Conservation (phyloP, 2,797 vertebrate species). For the Linurgus olivaceus region DNA sequence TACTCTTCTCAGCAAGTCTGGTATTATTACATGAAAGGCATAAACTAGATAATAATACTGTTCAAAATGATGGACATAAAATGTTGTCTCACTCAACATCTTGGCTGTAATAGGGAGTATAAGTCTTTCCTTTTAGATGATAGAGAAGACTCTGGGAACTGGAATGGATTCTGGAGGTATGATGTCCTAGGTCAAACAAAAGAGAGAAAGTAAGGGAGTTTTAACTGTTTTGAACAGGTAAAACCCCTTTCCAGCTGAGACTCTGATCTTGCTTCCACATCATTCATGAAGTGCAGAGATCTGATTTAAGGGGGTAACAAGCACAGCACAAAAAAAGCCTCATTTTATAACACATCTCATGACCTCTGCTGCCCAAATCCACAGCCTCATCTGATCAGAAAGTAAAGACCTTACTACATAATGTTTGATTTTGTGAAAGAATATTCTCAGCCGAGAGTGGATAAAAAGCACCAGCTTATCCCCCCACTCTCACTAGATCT, state of each 20-base stretch:
- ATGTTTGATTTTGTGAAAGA: neutral
- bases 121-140: neutral
- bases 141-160: neutral
- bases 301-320: neutral
- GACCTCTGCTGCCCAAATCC: neutral
- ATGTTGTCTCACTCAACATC: neutral
- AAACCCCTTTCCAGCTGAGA: neutral
- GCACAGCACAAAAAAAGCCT: neutral
- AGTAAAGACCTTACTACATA: neutral
- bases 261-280: neutral
- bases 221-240: neutral
- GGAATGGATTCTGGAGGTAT: neutral
- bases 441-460: neutral
- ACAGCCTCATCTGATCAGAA: neutral
- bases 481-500: neutral
- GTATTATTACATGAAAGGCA: neutral
- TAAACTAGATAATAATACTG: neutral
- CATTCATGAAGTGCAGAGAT: neutral
- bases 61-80: neutral
- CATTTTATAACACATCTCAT: neutral
- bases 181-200: neutral
- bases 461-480: neutral
- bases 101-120: rapidly evolving
- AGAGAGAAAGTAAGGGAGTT: neutral
- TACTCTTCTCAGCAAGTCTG: neutral